Conservation (phyloP, 2,113 vertebrate genomes). For the Cyphotilapia sp. region DNA sequence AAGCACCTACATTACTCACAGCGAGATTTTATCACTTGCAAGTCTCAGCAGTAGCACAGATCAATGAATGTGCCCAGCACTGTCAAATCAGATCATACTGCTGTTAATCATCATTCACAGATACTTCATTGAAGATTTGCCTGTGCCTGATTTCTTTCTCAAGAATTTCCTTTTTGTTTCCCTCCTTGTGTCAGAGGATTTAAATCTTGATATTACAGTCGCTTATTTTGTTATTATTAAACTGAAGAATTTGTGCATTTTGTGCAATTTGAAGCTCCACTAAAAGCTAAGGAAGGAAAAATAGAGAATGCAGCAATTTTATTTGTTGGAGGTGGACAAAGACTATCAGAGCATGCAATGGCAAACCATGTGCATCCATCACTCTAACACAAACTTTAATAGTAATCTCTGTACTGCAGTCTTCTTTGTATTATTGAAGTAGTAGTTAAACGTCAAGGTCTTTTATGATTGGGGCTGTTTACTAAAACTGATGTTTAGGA, state of each 20-base stretch:
- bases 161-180: background rate
- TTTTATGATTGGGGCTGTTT: background rate
- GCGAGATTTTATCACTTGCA: conserved; percentile 28
- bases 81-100: background rate
- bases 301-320: background rate
- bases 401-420: background rate
- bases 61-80: background rate
- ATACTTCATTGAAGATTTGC: background rate
- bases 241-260: background rate
- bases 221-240: background rate
- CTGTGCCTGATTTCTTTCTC: background rate
- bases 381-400: background rate
- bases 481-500: background rate
- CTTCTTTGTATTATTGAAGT: background rate
- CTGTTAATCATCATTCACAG: background rate
- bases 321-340: background rate
- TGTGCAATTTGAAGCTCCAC: background rate
- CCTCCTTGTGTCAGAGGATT: background rate
- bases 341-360: background rate
- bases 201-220: background rate
- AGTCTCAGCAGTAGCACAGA: conserved; percentile 2
- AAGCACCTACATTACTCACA: background rate
- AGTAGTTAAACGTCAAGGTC: background rate
- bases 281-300: background rate
- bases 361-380: background rate